phyloP scores from a whole-genome alignment of 2,797 vertebrate genomes.

The Clarias pachynema region DNA sequence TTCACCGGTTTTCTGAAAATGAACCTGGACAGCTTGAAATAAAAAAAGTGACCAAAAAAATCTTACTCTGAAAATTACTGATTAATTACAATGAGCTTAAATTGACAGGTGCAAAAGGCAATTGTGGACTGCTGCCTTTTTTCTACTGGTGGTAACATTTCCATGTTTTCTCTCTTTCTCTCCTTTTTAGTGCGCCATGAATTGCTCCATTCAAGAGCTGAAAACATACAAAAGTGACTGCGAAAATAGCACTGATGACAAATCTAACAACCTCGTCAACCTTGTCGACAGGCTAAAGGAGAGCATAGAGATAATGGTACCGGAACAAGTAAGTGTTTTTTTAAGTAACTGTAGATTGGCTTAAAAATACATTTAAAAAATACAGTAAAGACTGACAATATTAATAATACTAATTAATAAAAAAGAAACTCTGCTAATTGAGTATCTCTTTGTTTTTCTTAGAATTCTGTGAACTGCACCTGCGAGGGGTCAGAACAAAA shows the following conservation, averaged over 20 bases:
- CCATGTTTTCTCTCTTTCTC: slow-evolving; percentile 21
- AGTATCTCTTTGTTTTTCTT: background rate
- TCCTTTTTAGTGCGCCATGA: slow-evolving; percentile 11
- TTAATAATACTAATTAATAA: too few relatives aligned
- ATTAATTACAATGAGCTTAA: background rate
- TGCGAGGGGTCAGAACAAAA: background rate
- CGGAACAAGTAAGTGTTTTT: background rate
- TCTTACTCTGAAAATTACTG: background rate
- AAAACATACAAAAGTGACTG: accelerated
- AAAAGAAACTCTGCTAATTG: background rate
- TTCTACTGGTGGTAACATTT: background rate
- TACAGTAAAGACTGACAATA: background rate
- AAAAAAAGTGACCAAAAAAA: background rate
- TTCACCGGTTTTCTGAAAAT: slow-evolving; percentile 3
- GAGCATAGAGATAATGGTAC: accelerated
- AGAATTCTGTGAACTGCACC: background rate
- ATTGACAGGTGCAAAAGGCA: background rate
- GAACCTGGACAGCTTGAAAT: background rate
- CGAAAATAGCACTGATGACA: accelerated
- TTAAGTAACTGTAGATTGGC: background rate
- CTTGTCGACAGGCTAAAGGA: accelerated
- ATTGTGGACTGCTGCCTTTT: background rate
- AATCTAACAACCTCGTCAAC: too few relatives aligned
- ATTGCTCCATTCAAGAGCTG: accelerated
- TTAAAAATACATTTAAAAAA: background rate